Base-by-base conservation (phyloP, 1,140 invertebrate genomes). In the Drosophila rhopaloa region DNA sequence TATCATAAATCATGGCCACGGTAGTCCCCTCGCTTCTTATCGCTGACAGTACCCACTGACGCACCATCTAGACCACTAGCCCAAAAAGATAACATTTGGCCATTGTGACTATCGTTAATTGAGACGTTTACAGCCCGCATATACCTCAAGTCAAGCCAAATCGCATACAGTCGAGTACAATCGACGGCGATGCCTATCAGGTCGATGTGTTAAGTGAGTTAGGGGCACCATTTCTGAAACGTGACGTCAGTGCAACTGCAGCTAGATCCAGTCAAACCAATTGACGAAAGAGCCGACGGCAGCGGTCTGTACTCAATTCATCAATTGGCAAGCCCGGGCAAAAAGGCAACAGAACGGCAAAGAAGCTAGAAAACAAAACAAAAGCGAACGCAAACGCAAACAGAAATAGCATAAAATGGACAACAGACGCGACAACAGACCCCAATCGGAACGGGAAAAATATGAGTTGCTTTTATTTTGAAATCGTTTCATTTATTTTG, bases 381-480 rank as follows among this genome's bases (percentile, higher is more conserved):
- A 77, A 60, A 56, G 55, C 43, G n/a, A 60, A 48, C 46, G 55
- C 38, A 77, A 60, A 48, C 46, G 55, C 38, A 77, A 76, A 78
- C 67, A 75, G 59, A 86, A 86, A 88, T 82, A 88, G 63, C 76
- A 76, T 66, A 81, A 73, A 58, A 80, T 77, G 63, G 53, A 72
- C 73, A 81, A 65, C 54, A 67, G 71, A 46, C 41, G 44, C 79
- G 68, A 86, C 75, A 51, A 51, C 24, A 51, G 62, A 53, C 46
- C 53, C 29, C 58, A 16, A 10, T 14, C 40, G 9, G 11, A 16
- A 13, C 66, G 48, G 16, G 63, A 63, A 63, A 77, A 44, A 62
- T 48, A 80, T 74, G 76, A 83, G 72, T 88, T 89, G 84, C 76
- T 65, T 89, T 88, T 88, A 88, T 89, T 88, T 89, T 80, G 60